Evolutionary conservation across 2,113 vertebrate species (phyloP), one percentile per base, ranked within the genome.

Genomic region (Struthidea cinerea): DNA sequence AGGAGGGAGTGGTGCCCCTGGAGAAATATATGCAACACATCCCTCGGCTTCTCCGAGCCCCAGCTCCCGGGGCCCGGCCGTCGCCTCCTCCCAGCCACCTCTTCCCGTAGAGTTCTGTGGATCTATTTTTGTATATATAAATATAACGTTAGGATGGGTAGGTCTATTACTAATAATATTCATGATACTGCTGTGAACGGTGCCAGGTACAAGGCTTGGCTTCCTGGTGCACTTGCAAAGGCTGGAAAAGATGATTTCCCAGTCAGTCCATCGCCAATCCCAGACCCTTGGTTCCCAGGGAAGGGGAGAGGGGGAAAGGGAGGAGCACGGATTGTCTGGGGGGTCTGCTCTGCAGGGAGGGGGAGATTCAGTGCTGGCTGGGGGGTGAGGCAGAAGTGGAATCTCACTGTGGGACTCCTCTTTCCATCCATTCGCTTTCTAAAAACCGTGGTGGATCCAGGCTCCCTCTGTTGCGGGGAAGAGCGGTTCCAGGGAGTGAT

Each of bases 71-170:
- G 84, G 84, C 88, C 84, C 13, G 4, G 13, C 69, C 10, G 1
- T 33, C 27, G 4, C 90, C 86, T 77, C 57, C 83, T 93, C 83
- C 89, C 84, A 37, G 92, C 95, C 65, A 39, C 94, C 84, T 92
- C 96, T 79, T 95, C 60, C 60, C 60, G 50, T 95, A 97, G 95
- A 98, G 96, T 98, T 95, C 90, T 92, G 97, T 98, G 95, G 96
- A 97, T 98, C 96, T 98, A 97, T 98, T 98, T 98, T 98, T 98
- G 97, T 98, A 97, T 82, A 88, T 97, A 97, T 86, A 97, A 96
- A 96, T 97, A 93, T 97, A 91, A 81, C 27, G 44, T 78, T 97
- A 97, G 94, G 92, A 96, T 70, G 88, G 96, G 92, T 97, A 97
- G 90, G 69, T 55, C 86, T 96, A 59, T 73, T 88, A 8, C 96